These are phyloP conservation scores for Auanema freiburgensis DNA, from an alignment of 2,888 invertebrate species.

Conservation along the genomic window DNA sequence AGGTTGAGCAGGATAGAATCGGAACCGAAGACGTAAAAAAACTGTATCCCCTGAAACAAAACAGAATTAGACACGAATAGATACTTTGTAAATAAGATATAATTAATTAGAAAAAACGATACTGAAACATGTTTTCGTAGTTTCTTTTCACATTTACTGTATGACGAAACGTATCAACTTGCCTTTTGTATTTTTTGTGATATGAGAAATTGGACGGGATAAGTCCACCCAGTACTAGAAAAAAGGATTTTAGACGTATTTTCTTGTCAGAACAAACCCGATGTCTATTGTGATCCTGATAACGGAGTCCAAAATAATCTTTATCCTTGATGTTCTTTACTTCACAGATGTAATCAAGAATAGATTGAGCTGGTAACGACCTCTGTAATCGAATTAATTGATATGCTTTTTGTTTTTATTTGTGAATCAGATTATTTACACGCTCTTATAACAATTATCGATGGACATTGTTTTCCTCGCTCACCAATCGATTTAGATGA, in stretches of 20 bases:
- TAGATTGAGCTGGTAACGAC: constrained; percentile 76
- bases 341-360: constrained; percentile 86
- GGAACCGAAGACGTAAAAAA: constrained; percentile 92
- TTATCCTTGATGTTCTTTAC: constrained; percentile 87
- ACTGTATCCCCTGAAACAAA: constrained; percentile 65
- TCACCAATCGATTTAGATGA: too few relatives aligned
- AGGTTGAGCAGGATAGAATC: constrained; percentile 95
- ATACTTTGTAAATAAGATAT: too few relatives aligned
- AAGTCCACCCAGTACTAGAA: constrained; percentile 72
- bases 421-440: too few relatives aligned
- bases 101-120: too few relatives aligned
- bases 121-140: too few relatives aligned
- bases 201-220: constrained; percentile 75
- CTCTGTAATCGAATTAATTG: constrained; percentile 41
- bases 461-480: too few relatives aligned
- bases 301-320: constrained; percentile 90
- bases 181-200: constrained; percentile 90
- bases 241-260: not conserved
- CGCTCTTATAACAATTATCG: too few relatives aligned
- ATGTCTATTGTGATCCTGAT: constrained; percentile 84
- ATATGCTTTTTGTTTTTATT: too few relatives aligned
- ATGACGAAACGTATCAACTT: constrained; percentile 45
- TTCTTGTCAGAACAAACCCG: constrained; percentile 73
- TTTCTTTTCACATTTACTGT: too few relatives aligned
- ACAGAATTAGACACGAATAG: too few relatives aligned